Conservation (phyloP, 1,140 invertebrate species). For the Drosophila burlai region DNA sequence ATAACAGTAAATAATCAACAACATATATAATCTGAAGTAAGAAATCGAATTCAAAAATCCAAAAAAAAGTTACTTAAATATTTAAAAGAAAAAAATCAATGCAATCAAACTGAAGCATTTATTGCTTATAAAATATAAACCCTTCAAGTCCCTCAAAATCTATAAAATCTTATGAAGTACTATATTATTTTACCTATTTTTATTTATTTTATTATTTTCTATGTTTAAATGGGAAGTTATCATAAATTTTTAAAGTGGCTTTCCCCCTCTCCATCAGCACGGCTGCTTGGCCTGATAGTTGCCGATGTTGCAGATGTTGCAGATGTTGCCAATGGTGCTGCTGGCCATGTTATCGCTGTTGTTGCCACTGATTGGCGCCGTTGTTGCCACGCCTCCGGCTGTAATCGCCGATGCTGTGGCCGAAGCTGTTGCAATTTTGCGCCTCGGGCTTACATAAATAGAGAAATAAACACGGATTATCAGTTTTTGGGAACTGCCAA, state of each 20-base stretch:
- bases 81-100: not conserved
- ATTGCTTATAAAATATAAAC: not conserved
- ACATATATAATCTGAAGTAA: not conserved
- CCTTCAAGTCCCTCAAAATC: not conserved
- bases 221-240: not conserved
- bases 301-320: slow-evolving; percentile 4
- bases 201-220: not conserved
- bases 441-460: slow-evolving; percentile 44
- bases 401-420: slow-evolving; percentile 1
- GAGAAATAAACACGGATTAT: slow-evolving; percentile 33
- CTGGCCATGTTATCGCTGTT: slow-evolving; percentile 43
- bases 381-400: slow-evolving; percentile 48
- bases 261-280: not conserved
- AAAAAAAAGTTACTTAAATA: not conserved
- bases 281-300: not conserved
- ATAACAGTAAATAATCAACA: too few species aligned
- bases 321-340: slow-evolving; percentile 15
- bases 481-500: slow-evolving; percentile 35
- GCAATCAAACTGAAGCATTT: too few species aligned
- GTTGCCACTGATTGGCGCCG: slow-evolving; percentile 42
- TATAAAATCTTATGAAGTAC: not conserved
- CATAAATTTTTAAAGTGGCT: not conserved
- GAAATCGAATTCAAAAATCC: not conserved
- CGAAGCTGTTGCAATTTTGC: slow-evolving; percentile 17
- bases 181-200: not conserved